phyloP scores from a whole-genome alignment of 2,797 vertebrate species.

The Gymnoscopelus braueri region DNA sequence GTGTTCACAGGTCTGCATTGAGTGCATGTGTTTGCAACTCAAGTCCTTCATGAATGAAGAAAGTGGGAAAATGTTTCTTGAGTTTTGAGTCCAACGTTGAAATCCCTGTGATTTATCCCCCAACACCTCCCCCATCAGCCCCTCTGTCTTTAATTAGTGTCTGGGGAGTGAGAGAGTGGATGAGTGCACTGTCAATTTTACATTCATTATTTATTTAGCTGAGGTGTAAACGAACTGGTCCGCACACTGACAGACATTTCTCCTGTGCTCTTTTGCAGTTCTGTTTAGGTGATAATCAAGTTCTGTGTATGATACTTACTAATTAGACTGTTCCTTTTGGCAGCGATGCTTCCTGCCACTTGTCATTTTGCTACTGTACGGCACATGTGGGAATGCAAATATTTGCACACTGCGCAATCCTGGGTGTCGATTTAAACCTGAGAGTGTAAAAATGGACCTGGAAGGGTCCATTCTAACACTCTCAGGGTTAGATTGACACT shows the following conservation, averaged over 20 bases:
- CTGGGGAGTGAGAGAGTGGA: slow-evolving; percentile 79
- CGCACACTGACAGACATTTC: slow-evolving; percentile 74
- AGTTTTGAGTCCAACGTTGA: slow-evolving; percentile 67
- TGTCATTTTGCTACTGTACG: slow-evolving; percentile 69
- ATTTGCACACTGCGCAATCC: slow-evolving; percentile 43
- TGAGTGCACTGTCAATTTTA: slow-evolving; percentile 82
- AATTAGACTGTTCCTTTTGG: slow-evolving; percentile 74
- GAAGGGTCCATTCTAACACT: no score
- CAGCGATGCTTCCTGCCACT: slow-evolving; percentile 66
- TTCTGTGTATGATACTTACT: slow-evolving; percentile 74
- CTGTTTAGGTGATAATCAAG: slow-evolving; percentile 78
- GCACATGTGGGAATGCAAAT: slow-evolving; percentile 71
- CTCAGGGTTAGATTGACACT: slow-evolving; percentile 7
- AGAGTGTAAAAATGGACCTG: no score
- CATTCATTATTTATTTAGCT: slow-evolving; percentile 82
- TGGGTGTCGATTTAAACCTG: no score
- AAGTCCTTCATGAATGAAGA: slow-evolving; percentile 64
- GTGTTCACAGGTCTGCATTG: slow-evolving; percentile 26
- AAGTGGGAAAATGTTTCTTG: slow-evolving; percentile 67
- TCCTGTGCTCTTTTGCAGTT: slow-evolving; percentile 75
- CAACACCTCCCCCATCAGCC: slow-evolving; percentile 58
- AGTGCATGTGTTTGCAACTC: slow-evolving; percentile 56
- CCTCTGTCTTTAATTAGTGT: slow-evolving; percentile 84
- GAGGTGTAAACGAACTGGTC: slow-evolving; percentile 77
- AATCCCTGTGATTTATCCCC: slow-evolving; percentile 72